Evolutionary conservation across 2,797 vertebrate species (phyloP), one percentile per base, ranked within the genome.

Genomic region (Thaleichthys pacificus): DNA sequence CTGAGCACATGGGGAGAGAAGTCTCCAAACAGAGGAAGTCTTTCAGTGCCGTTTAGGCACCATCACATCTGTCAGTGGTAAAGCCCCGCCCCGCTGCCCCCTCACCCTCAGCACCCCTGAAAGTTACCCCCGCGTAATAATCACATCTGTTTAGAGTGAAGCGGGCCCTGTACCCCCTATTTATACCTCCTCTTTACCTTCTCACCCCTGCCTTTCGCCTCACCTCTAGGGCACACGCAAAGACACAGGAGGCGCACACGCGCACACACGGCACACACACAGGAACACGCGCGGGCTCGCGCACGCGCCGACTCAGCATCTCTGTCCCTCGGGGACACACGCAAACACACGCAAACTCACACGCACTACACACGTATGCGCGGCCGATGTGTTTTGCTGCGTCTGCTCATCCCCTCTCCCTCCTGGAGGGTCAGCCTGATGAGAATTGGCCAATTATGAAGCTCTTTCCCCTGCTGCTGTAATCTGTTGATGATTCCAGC

Each of bases 11-110:
- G 74, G 51, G 32, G 32, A 7, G 70, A 60, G 35, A 62, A 66
- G 62, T 81, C 75, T 84, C 71, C 80, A 83, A 84, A 78, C 78
- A 84, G 61, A 64, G 49, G 72, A 79, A 74, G 72, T 69, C 71
- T 79, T 83, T 78, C 63, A 56, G 61, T 38, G 24, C 35, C 12
- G 63, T 19, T 70, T 38, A 70, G 70, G 66, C 69, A 54, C 63
- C 28, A 21, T 75, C 69, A 70, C 63, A 76, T 84, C 79, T 85
- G 80, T 81, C 78, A 75, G 54, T 76, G 42, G 72, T 81, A 65
- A 80, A 21, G 28, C 7, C 3, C 32, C 12, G 67, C 68, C 72
- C 54, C 58, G 19, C 60, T 24, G 47, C 57, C 70, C 75, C 7
- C 2, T 32, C 65, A 51, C 61, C 77, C 47, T 74, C 63, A 32